phyloP scores from a whole-genome alignment of 1,140 invertebrate genomes.

The Telenomus remus region DNA sequence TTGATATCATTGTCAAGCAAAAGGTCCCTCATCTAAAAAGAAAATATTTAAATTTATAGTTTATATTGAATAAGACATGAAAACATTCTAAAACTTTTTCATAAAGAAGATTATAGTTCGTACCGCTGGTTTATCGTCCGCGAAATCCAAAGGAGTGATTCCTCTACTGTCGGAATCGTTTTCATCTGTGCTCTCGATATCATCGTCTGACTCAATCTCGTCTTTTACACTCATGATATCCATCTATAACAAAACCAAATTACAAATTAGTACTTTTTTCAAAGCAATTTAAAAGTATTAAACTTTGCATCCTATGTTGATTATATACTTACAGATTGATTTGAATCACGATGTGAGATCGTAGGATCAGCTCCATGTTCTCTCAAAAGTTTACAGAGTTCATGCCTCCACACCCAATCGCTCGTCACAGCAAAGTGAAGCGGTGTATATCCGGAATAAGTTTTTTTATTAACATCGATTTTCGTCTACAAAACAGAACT shows the following conservation, averaged over 20 bases:
- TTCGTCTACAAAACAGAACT: constrained; percentile 65
- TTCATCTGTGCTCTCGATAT: constrained; percentile 5
- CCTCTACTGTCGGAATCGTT: constrained; percentile 17
- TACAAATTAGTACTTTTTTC: neutral
- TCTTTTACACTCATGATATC: constrained; percentile 16
- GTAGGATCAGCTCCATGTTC: constrained; percentile 64
- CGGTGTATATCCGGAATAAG: constrained; percentile 69
- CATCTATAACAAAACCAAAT: neutral
- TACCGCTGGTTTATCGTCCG: constrained; percentile 67
- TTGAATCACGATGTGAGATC: constrained; percentile 59
- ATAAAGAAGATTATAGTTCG: neutral
- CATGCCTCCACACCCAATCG: constrained; percentile 59
- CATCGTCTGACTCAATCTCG: constrained; percentile 33
- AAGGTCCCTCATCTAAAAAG: constrained; percentile 17
- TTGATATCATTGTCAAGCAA: constrained; percentile 20
- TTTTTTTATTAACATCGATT: constrained; percentile 67
- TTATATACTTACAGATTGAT: neutral
- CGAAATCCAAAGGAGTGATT: constrained; percentile 53
- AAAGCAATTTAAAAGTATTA: neutral
- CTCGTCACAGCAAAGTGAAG: constrained; percentile 67
- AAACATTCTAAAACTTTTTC: too few species aligned
- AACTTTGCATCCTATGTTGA: constrained; percentile 15
- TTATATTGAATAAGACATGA: too few species aligned
- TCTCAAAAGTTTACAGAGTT: constrained; percentile 65
- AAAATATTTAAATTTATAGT: too few species aligned